Evolutionary conservation across 2,888 invertebrate species (phyloP).

Genomic region (Acanthosepion pharaonis): DNA sequence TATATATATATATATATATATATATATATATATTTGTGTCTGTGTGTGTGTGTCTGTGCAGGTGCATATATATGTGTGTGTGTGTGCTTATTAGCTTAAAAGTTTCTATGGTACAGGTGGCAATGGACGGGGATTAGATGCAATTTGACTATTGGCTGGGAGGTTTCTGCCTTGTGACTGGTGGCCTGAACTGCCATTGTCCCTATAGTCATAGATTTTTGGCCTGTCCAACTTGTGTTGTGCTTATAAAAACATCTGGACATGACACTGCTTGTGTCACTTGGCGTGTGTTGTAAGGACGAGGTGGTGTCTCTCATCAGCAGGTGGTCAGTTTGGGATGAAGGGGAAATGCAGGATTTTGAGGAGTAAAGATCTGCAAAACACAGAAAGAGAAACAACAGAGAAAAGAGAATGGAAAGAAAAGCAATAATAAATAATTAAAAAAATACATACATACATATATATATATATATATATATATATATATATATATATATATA

Average conservation of each 20-base stretch:
- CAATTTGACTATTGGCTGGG: not conserved
- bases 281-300: not conserved
- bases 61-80: not conserved
- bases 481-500: not conserved
- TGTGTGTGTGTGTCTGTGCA: not conserved
- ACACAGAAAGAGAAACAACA: not conserved
- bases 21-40: not conserved
- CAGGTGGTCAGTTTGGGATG: conserved; percentile 23
- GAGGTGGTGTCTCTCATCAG: not conserved
- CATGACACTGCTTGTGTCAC: not conserved
- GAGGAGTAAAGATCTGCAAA: not conserved
- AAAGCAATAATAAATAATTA: not conserved
- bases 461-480: not conserved
- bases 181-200: conserved; percentile 21
- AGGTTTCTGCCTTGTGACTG: conserved; percentile 13
- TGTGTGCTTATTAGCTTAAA: not conserved
- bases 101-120: conserved; percentile 8
- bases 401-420: not conserved
- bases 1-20: not conserved
- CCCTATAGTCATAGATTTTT: not conserved
- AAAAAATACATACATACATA: not conserved
- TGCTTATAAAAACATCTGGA: conserved; percentile 33
- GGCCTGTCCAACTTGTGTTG: not conserved
- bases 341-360: conserved; percentile 9
- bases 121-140: conserved; percentile 33